Percentiles rank a stretch among this genome's conserved stretches.
These are phyloP conservation scores for Venustaconcha ellipsiformis DNA, from an alignment of 1,140 invertebrate genomes.

Conservation along the genomic window DNA sequence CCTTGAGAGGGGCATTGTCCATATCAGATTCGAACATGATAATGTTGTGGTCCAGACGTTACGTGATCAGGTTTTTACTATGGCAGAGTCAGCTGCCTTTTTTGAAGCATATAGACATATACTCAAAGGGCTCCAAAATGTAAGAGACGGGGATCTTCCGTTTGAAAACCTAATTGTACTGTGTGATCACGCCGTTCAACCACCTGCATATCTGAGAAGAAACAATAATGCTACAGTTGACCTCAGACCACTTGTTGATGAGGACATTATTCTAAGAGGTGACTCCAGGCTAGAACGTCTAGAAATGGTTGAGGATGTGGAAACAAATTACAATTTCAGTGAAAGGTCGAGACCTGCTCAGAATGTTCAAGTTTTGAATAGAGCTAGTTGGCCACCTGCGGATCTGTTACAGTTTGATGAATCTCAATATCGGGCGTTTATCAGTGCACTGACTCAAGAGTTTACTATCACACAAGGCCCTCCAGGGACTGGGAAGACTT, in stretches of 20 bases:
- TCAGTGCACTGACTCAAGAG: constrained; percentile 68
- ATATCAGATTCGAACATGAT: constrained; percentile 62
- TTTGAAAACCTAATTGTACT: constrained; percentile 60
- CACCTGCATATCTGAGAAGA: constrained; percentile 46
- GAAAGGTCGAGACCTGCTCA: constrained; percentile 23
- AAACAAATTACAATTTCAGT: constrained; percentile 10
- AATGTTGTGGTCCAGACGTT: constrained; percentile 27
- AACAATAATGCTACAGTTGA: constrained; percentile 30
- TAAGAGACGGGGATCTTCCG: constrained; percentile 62
- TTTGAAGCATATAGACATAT: constrained; percentile 71
- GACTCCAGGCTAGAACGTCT: constrained; percentile 9
- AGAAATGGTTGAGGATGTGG: constrained; percentile 1
- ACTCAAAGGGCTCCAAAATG: constrained; percentile 64
- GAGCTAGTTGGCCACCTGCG: constrained; percentile 47
- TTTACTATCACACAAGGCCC: constrained; percentile 79
- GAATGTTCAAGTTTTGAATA: constrained; percentile 21
- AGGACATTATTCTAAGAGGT: constrained; percentile 32
- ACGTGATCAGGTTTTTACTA: constrained; percentile 34
- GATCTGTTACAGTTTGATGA: constrained; percentile 63
- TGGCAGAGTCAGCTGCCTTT: constrained; percentile 70
- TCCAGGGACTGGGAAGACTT: constrained; percentile 65
- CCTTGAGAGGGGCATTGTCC: constrained; percentile 38
- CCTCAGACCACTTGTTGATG: constrained; percentile 43
- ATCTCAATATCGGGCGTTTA: constrained; percentile 70
- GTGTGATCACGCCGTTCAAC: constrained; percentile 42